Conservation (phyloP, 1,140 invertebrate genomes). For the Saccostrea cuccullata region DNA sequence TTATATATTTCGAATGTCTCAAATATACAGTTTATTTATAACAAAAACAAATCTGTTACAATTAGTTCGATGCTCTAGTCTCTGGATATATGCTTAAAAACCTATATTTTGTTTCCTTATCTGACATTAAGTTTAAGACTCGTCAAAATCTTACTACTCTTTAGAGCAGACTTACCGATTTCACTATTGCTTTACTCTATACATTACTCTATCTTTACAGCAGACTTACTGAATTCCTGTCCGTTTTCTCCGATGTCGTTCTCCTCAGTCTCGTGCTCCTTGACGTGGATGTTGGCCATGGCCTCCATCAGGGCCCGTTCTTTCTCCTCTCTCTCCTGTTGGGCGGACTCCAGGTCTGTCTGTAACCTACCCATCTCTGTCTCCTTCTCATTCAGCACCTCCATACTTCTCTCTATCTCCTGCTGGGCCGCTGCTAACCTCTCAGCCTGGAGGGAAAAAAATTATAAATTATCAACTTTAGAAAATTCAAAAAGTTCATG, state of each 20-base stretch:
- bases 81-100: too few relatives aligned
- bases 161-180: too few relatives aligned
- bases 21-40: too few relatives aligned
- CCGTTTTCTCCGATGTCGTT: conserved; percentile 40
- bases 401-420: conserved; percentile 63
- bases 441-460: background rate
- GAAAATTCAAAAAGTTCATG: too few relatives aligned
- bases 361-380: conserved; percentile 82
- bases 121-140: too few relatives aligned
- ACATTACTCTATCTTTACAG: background rate
- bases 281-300: conserved; percentile 54
- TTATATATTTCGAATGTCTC: too few relatives aligned
- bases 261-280: conserved; percentile 66
- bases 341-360: conserved; percentile 80
- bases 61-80: too few relatives aligned
- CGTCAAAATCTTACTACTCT: too few relatives aligned
- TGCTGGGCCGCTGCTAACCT: conserved; percentile 38
- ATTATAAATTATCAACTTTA: too few relatives aligned
- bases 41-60: too few relatives aligned
- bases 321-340: conserved; percentile 80
- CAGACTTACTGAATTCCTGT: conserved; percentile 58
- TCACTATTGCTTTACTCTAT: too few relatives aligned
- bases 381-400: conserved; percentile 74
- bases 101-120: too few relatives aligned
- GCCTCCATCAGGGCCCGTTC: conserved; percentile 42